Evolutionary conservation across 2,797 vertebrate genomes (phyloP), one percentile per base, ranked within the genome.

Genomic region (Gambusia yucatana): DNA sequence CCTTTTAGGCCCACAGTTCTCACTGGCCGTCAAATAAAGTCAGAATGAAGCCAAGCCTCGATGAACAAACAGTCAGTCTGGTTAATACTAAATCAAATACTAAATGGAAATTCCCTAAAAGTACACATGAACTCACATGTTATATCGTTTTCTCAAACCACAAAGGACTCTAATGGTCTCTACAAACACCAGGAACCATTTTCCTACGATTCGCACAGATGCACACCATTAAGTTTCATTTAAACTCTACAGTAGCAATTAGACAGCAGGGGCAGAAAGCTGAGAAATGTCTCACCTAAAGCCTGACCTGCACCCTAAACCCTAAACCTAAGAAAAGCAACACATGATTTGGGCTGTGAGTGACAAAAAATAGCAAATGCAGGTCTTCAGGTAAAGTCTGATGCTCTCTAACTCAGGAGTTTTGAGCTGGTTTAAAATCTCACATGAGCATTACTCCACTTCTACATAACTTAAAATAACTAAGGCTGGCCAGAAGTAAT

Each of bases 381-480:
- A 67, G 44, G 16, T 76, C n/a, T 70, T 28, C n/a, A 72, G 7
- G 43, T 63, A 61, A 46, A 65, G 50, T 77, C 33, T 44, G 73
- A 78, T 8, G 16, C 76, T 61, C 39, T 46, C 72, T 36, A 39
- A 76, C 77, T 81, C 43, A 72, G 78, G 43, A 36, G 36, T 82
- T 73, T 76, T 46, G 74, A 44, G 59, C 50, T 72, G 76, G 61
- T 61, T 28, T 7, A 82, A 84, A 79, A 52, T 30, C 33, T 75
- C 85, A 77, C 48, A 63, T 52, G 69, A 91, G 80, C 76, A 65
- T 69, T 28, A 46, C 57, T 67, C 75, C 63, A 55, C 30, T 79
- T 48, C 65, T 65, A 74, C 36, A 20, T 3, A 69, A 79, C 76
- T 83, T 85, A 80, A 93, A 93, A 87, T 89, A 92, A 82, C 77